Evolutionary conservation across 2,797 vertebrate genomes (phyloP).

Genomic region (Octomys mimax): DNA sequence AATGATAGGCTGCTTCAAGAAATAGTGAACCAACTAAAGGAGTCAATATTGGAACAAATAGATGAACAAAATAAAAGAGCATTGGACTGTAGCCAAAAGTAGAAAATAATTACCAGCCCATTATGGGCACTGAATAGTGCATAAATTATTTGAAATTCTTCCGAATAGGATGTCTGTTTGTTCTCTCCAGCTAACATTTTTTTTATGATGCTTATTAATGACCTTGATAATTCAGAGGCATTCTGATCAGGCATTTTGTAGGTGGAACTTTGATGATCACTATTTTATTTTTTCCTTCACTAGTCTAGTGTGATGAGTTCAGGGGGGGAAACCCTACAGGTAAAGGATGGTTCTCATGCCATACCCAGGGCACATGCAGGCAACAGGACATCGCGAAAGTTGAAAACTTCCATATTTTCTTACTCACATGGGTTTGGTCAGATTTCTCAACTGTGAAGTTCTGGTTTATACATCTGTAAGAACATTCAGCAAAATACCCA

Average conservation of each 20-base stretch:
- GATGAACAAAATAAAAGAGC: background rate
- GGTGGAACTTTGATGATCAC: background rate
- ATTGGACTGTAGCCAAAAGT: background rate
- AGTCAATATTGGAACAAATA: background rate
- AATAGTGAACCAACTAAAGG: background rate
- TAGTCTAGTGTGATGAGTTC: background rate
- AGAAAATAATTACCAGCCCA: background rate
- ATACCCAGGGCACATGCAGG: background rate
- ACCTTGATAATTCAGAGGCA: background rate
- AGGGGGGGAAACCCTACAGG: background rate
- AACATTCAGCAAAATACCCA: background rate
- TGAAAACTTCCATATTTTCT: background rate
- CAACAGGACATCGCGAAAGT: background rate
- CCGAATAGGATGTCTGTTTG: background rate
- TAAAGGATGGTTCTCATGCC: background rate
- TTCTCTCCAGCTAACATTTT: background rate
- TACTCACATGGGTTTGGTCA: background rate
- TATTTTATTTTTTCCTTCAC: background rate
- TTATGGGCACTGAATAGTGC: background rate
- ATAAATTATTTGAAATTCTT: conserved; percentile 40
- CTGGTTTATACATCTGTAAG: background rate
- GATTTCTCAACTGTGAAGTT: background rate
- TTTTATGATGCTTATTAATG: background rate
- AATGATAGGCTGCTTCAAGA: background rate
- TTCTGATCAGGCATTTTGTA: background rate